These are phyloP conservation scores for Cynopterus sphinx DNA, from an alignment of 2,797 vertebrate species.

Conservation along the genomic window DNA sequence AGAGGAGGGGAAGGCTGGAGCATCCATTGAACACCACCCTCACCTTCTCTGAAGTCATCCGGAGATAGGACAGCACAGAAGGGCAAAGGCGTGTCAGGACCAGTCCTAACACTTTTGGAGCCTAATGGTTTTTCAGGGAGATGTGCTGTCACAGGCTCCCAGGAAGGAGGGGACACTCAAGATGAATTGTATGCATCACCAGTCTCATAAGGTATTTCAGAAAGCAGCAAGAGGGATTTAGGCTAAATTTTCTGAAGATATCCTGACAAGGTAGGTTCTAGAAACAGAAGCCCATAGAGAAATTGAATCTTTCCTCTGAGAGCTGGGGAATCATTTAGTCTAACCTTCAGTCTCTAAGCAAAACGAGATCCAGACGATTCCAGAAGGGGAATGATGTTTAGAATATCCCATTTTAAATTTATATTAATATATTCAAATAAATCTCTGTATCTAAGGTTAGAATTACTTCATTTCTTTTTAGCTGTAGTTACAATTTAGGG, in stretches of 20 bases:
- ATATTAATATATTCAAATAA: constrained; percentile 41
- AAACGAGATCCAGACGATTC: background rate
- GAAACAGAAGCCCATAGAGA: background rate
- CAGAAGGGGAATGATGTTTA: constrained; percentile 10
- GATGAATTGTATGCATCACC: constrained; percentile 5
- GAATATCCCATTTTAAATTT: constrained; percentile 22
- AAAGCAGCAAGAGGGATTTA: constrained; percentile 22
- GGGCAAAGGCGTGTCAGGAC: constrained; percentile 81
- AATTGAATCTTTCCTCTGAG: background rate
- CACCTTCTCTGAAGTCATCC: constrained; percentile 84
- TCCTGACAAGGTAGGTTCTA: constrained; percentile 19
- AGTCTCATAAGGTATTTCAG: background rate
- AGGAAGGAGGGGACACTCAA: constrained; percentile 39
- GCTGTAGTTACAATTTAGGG: background rate
- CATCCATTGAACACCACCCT: constrained; percentile 67
- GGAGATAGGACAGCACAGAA: constrained; percentile 79
- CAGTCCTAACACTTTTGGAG: constrained; percentile 79
- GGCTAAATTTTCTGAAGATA: constrained; percentile 33
- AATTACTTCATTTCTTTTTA: constrained; percentile 23
- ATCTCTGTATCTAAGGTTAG: background rate
- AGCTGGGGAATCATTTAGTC: background rate
- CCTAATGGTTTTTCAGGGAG: constrained; percentile 83
- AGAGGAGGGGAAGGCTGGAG: constrained; percentile 62
- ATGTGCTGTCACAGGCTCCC: constrained; percentile 69
- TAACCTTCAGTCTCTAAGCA: background rate